Base-by-base conservation (phyloP, 2,113 vertebrate species). In the Anthoscopus minutus region DNA sequence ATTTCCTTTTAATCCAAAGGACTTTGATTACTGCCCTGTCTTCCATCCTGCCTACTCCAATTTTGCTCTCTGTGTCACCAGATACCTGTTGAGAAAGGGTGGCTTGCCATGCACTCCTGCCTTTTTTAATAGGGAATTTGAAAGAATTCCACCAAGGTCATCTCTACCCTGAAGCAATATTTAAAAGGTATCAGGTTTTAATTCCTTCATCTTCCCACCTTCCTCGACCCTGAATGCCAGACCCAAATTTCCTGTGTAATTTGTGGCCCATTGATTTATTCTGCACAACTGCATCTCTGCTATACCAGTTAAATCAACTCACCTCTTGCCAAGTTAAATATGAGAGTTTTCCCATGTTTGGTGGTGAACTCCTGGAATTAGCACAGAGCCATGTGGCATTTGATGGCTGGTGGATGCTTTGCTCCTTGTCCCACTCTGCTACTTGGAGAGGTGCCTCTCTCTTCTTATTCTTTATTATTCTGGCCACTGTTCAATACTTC, bases 261-360 rank as follows among this genome's bases (percentile, higher is more conserved):
- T 95, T 96, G 95, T 81, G 94, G 94, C 72, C 86, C 69, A 64
- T 14, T 94, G 95, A 96, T 96, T 96, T 95, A 95, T 94, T n/a
- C 69, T 67, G 72, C 80, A 71, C 81, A 78, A 47, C 92, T 84
- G 33, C 88, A 90, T 81, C 83, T 95, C 94, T 95, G 91, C 60
- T 96, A 40, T 21, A 91, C 94, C 91, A 84, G 91, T 84, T 95
- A 91, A 94, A 84, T 89, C 86, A 58, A 72, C 60, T 91, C 77
- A 27, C 53, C 31, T 91, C 94, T 74, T 93, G 95, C 96, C 96
- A 96, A 96, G 95, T 60, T 57, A 96, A 96, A 96, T 28, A 95
- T 1, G 35, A 38, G 33, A 71, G 60, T 53, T 92, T 93, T 67
- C 88, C 92, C 77, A 67, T 94, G 83, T 71, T 96, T 93, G 73